These are phyloP conservation scores for Dendronephthya gigantea DNA, from an alignment of 64 coral and sea anemone species.

Conservation along the genomic window DNA sequence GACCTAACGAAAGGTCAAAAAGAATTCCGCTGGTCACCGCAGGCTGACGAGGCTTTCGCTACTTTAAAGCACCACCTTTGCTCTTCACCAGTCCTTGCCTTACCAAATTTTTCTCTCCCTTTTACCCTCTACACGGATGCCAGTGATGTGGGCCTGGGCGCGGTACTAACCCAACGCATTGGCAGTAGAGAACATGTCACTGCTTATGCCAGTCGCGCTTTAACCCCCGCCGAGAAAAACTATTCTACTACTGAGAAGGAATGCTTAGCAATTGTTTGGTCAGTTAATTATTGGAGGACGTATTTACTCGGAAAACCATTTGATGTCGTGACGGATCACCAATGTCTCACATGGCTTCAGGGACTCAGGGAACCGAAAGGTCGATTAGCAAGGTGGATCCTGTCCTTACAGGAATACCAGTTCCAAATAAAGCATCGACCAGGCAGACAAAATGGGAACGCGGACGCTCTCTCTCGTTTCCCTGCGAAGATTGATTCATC, in stretches of 20 bases:
- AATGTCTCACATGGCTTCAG: background rate
- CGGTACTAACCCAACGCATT: background rate
- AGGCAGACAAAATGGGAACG: background rate
- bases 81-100: constrained; percentile 4
- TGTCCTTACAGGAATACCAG: background rate
- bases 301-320: constrained; percentile 4
- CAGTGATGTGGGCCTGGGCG: constrained; percentile 7
- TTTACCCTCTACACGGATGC: constrained; percentile 30
- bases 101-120: background rate
- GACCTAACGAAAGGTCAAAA: background rate
- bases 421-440: background rate
- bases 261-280: constrained; percentile 8
- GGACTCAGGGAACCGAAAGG: background rate
- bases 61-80: background rate
- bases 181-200: constrained; percentile 13
- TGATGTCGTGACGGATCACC: constrained; percentile 12
- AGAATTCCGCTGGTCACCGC: background rate
- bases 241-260: background rate
- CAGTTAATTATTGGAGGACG: background rate
- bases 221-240: background rate
- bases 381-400: background rate
- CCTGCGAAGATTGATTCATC: background rate
- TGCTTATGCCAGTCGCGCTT: constrained; percentile 13
- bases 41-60: background rate
- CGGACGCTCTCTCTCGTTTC: constrained; percentile 12